phyloP scores from a whole-genome alignment of 2,888 invertebrate genomes.

The Didymodactylos carnosus region DNA sequence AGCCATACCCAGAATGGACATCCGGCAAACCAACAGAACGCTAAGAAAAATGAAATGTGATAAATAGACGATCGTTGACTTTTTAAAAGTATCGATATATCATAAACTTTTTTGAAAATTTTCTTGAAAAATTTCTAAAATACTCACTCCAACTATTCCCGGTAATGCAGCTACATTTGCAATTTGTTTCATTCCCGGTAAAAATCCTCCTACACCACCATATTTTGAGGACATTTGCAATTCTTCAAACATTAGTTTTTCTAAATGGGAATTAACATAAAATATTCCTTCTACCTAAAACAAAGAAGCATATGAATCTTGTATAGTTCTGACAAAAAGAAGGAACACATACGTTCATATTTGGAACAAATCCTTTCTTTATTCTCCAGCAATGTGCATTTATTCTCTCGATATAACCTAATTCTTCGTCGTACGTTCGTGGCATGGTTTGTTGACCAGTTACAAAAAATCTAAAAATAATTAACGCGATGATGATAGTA shows the following conservation, averaged over 20 bases:
- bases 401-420: constrained; percentile 72
- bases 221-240: constrained; percentile 58
- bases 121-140: not conserved
- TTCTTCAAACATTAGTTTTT: constrained; percentile 90
- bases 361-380: constrained; percentile 93
- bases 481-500: no score
- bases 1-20: constrained; percentile 94
- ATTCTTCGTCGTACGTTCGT: constrained; percentile 63
- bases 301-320: not conserved
- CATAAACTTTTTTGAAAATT: not conserved
- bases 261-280: constrained; percentile 74
- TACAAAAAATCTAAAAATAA: no score
- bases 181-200: constrained; percentile 95
- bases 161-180: constrained; percentile 95
- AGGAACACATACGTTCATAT: constrained; percentile 57
- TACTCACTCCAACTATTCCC: constrained; percentile 60
- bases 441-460: constrained; percentile 14
- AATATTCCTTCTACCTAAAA: constrained; percentile 75
- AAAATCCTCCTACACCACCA: constrained; percentile 70
- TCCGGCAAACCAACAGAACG: constrained; percentile 81
- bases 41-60: constrained; percentile 20
- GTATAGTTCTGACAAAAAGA: not conserved
- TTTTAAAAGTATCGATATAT: not conserved
- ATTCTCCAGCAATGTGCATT: constrained; percentile 68
- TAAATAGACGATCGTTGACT: not conserved